Base-by-base conservation (phyloP, 2,888 invertebrate genomes). In the Drosophila infuscata region DNA sequence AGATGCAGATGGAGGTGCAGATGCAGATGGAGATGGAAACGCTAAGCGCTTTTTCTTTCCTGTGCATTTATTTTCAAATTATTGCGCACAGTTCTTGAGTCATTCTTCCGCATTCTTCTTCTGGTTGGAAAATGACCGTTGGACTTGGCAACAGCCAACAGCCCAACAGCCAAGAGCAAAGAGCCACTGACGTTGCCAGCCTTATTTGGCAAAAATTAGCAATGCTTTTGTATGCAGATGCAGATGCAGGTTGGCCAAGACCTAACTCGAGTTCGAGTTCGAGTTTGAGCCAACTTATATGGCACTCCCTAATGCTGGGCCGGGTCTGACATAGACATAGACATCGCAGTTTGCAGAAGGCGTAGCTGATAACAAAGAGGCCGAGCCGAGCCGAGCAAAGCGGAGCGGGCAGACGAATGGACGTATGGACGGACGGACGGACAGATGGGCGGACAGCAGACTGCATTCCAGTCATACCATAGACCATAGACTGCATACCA, bases 81-180 rank as follows among this genome's bases (percentile, higher is more conserved):
- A 90, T 91, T 89, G 88, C 81, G 81, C 82, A 82, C 86, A 86
- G 81, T 83, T 88, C 87, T 90, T 90, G 82, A 88, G 88, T 88
- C 89, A 91, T 91, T 88, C 85, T 85, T 91, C 91, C 91, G 91
- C 91, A 92, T 91, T 91, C 92, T 84, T 89, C 77, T 32, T 25
- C 25, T 57, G 77, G 75, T 79, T 43, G 32, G 88, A 88, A 89
- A 89, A 83, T 91, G 91, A 88, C 85, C 88, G 81, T 83, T 87
- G 88, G 81, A 89, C 81, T 87, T 75, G 71, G 46, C 61, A 53
- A 60, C 20, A 38, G 57, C 36, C 30, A 30, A 51, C 41, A 20
- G 49, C 41, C 36, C 20, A 33, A 35, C 46, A 30, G 36, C 15
- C 29, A 48, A 48, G 30, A 30, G 30, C 49, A 3, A 46, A 25